These are phyloP conservation scores for Syndactyla subalaris DNA, from an alignment of 2,797 vertebrate species.

Conservation along the genomic window DNA sequence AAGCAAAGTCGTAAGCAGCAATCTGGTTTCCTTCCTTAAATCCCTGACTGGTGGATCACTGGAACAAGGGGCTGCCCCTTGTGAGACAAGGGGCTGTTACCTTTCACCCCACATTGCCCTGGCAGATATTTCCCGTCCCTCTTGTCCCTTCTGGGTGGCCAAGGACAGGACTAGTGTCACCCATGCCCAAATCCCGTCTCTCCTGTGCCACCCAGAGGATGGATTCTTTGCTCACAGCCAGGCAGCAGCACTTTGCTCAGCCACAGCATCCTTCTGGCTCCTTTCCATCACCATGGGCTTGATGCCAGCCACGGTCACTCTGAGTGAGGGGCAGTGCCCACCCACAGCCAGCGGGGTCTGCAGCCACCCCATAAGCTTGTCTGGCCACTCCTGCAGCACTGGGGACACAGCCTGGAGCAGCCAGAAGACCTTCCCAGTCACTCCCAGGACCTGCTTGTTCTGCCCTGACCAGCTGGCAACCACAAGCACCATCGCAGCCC, in stretches of 20 bases:
- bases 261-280: neutral
- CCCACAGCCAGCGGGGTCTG: neutral
- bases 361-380: fast-evolving
- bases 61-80: neutral
- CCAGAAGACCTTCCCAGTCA: neutral
- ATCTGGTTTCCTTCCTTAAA: slow-evolving; percentile 33
- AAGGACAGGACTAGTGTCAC: neutral
- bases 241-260: neutral
- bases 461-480: neutral
- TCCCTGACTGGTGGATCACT: neutral
- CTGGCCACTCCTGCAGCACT: neutral
- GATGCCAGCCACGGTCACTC: neutral
- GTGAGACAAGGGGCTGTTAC: neutral
- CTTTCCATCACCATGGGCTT: neutral
- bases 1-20: slow-evolving; percentile 46
- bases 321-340: fast-evolving
- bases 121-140: neutral
- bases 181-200: neutral
- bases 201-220: neutral
- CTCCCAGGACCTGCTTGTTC: neutral
- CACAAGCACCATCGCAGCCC: fast-evolving
- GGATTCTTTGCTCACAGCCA: neutral
- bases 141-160: neutral
- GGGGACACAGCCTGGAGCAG: neutral
- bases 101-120: neutral